Conservation (phyloP, 2,888 invertebrate species). For the Ectemnius lituratus region DNA sequence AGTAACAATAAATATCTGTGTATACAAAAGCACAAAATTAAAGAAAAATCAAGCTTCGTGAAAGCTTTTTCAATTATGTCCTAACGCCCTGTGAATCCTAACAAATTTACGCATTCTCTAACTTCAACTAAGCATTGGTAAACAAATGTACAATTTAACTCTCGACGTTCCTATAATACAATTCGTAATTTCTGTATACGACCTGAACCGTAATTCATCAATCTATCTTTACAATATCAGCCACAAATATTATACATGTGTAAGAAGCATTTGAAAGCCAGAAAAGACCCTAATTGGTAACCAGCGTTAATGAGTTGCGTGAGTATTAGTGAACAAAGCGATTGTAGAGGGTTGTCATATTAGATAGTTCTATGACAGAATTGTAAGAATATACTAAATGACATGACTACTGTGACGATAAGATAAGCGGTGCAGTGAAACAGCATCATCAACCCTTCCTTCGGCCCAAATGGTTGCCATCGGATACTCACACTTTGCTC, state of each 20-base stretch:
- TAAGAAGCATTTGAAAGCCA: no score
- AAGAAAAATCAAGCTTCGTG: constrained; percentile 31
- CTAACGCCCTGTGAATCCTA: constrained; percentile 35
- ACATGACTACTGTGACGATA: constrained; percentile 64
- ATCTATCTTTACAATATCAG: no score
- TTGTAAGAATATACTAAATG: constrained; percentile 59
- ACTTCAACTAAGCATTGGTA: not conserved
- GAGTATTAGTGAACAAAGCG: constrained; percentile 25
- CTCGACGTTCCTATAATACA: no score
- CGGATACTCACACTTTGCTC: constrained; percentile 80
- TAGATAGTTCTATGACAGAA: constrained; percentile 35
- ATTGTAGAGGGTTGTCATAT: constrained; percentile 18
- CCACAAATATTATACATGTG: no score
- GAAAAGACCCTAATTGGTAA: no score
- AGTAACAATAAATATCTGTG: constrained; percentile 20
- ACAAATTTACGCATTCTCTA: constrained; percentile 36
- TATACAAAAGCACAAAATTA: constrained; percentile 32
- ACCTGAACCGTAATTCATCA: no score
- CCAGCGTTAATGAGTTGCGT: no score
- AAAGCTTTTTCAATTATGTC: constrained; percentile 29
- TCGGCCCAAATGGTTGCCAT: constrained; percentile 60
- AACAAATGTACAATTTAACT: no score
- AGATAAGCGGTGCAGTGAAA: constrained; percentile 70
- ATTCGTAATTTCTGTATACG: no score
- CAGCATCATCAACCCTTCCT: constrained; percentile 64